Conservation (phyloP, 2,113 vertebrate genomes). For the Haemorhous mexicanus region DNA sequence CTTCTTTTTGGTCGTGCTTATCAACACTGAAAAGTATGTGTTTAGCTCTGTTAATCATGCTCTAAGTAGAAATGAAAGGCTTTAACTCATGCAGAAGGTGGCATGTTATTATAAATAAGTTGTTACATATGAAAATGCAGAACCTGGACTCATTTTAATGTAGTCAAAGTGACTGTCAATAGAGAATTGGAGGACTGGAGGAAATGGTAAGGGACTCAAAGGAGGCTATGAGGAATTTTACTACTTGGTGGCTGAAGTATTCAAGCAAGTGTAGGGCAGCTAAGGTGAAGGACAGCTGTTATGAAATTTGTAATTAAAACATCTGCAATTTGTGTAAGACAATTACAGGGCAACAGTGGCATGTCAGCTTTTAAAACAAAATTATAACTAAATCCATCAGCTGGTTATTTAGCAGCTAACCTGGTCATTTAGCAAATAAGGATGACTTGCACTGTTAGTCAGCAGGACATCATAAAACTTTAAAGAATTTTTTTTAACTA, state of each 20-base stretch:
- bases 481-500: not conserved
- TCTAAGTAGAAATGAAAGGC: not conserved
- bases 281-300: not conserved
- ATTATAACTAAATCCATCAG: not conserved
- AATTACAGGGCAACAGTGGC: not conserved
- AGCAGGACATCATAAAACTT: not conserved
- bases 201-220: not conserved
- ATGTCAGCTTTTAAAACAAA: conserved; percentile 2
- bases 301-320: conserved; percentile 15
- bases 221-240: not conserved
- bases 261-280: not conserved
- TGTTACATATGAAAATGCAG: not conserved
- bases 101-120: not conserved
- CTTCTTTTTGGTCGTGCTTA: not conserved
- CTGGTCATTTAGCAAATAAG: not conserved
- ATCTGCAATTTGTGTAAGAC: not conserved
- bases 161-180: not conserved
- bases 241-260: not conserved
- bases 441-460: not conserved
- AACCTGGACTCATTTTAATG: not conserved
- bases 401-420: not conserved
- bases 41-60: not conserved
- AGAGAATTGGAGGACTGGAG: not conserved
- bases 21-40: not conserved
- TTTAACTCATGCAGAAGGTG: not conserved